Evolutionary conservation across 2,888 invertebrate genomes (phyloP).

Genomic region (Erebia epiphron): DNA sequence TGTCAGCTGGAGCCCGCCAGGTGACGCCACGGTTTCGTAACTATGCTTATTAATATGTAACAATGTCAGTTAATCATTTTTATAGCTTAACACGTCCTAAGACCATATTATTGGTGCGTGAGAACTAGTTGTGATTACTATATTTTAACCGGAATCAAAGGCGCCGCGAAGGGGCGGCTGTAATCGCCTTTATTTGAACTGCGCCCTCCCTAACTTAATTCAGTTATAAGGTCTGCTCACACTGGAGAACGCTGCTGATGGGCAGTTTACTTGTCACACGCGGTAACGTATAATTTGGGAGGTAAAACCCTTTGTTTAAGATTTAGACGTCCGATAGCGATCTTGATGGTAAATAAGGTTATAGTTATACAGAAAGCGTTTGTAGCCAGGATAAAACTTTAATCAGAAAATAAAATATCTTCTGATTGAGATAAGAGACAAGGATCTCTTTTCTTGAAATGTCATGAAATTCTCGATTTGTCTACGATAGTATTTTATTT

Average conservation of each 20-base stretch:
- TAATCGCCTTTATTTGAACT: constrained; percentile 62
- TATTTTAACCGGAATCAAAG: constrained; percentile 56
- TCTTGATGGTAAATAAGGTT: too few species aligned
- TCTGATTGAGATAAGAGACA: too few species aligned
- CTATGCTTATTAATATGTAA: not conserved
- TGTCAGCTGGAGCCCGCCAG: too few species aligned
- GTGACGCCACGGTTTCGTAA: too few species aligned
- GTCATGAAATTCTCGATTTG: too few species aligned
- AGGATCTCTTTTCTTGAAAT: too few species aligned
- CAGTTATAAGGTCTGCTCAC: constrained; percentile 39
- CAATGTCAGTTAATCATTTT: not conserved
- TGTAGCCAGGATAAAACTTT: too few species aligned
- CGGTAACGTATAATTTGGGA: not conserved
- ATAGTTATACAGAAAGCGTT: too few species aligned
- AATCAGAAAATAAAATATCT: too few species aligned
- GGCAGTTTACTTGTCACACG: not conserved
- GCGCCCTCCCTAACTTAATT: constrained; percentile 50
- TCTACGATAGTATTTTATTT: too few species aligned
- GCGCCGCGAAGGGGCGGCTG: constrained; percentile 54
- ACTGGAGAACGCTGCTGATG: constrained; percentile 28
- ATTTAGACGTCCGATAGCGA: not conserved
- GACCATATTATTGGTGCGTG: constrained; percentile 38
- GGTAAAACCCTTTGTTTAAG: not conserved
- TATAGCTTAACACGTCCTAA: not conserved
- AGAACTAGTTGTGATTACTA: constrained; percentile 50